Percentiles rank a stretch among this genome's conserved stretches.
phyloP scores from a whole-genome alignment of 2,888 invertebrate species.

The Spilarctia lutea region DNA sequence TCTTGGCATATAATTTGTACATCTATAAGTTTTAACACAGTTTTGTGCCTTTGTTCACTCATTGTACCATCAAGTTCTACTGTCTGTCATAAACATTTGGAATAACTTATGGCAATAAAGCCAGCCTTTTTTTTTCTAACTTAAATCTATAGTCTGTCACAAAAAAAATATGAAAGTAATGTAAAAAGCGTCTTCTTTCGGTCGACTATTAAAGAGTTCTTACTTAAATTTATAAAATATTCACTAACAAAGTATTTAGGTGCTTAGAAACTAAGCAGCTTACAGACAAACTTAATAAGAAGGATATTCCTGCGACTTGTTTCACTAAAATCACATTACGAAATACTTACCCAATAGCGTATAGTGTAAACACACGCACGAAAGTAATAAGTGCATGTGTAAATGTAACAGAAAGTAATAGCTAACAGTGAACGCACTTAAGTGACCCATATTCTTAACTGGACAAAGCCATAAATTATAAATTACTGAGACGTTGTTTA shows the following conservation, averaged over 20 bases:
- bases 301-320: background rate
- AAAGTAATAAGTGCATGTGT: slow-evolving; percentile 1
- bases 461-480: slow-evolving; percentile 14
- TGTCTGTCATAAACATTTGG: no score
- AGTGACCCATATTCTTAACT: slow-evolving; percentile 25
- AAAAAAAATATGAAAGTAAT: no score
- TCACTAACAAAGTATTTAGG: background rate
- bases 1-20: background rate
- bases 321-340: background rate
- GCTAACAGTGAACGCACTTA: slow-evolving; percentile 6
- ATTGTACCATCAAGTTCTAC: no score
- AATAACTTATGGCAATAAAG: no score
- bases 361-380: background rate
- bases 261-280: background rate
- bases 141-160: no score
- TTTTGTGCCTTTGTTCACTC: no score
- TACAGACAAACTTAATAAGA: background rate
- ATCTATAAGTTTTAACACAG: no score
- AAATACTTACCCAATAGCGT: background rate
- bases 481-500: slow-evolving; percentile 7
- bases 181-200: no score
- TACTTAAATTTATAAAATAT: background rate
- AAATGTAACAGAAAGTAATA: slow-evolving; percentile 15
- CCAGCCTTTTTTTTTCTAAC: no score
- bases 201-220: background rate